phyloP scores from a whole-genome alignment of 2,113 vertebrate species.

The Variabilichromis moorii region DNA sequence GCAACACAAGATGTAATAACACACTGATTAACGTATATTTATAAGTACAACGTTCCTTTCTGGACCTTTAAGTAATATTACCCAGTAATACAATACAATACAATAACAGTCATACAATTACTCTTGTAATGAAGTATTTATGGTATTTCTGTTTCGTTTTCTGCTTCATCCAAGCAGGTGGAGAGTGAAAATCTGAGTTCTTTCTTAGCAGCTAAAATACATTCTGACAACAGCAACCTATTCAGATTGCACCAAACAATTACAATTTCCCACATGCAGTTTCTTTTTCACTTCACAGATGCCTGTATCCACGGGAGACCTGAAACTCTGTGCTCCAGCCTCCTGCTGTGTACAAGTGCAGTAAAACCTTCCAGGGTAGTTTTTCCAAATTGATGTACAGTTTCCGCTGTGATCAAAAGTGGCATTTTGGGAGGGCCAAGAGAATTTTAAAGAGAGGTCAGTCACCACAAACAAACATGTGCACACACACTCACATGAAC shows the following conservation, averaged over 20 bases:
- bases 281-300: not conserved
- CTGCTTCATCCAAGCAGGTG: not conserved
- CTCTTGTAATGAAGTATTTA: not conserved
- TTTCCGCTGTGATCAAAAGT: conserved; percentile 23
- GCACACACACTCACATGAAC: not conserved
- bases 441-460: conserved; percentile 23
- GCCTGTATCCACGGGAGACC: conserved; percentile 2
- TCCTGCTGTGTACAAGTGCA: not conserved
- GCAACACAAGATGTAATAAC: not conserved
- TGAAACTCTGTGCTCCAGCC: not conserved
- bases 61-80: not conserved
- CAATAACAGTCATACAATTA: not conserved
- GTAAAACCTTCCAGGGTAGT: conserved; percentile 11
- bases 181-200: not conserved
- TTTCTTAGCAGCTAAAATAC: no score
- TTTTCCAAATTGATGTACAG: conserved; percentile 29
- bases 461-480: not conserved
- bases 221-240: not conserved
- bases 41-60: not conserved
- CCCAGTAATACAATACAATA: not conserved
- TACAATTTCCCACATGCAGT: not conserved
- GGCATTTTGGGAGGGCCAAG: not conserved
- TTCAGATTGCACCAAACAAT: not conserved
- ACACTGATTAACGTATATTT: not conserved
- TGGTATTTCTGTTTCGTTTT: not conserved